Evolutionary conservation across 2,797 vertebrate species (phyloP).

Genomic region (Odontamblyopus lacepedii): DNA sequence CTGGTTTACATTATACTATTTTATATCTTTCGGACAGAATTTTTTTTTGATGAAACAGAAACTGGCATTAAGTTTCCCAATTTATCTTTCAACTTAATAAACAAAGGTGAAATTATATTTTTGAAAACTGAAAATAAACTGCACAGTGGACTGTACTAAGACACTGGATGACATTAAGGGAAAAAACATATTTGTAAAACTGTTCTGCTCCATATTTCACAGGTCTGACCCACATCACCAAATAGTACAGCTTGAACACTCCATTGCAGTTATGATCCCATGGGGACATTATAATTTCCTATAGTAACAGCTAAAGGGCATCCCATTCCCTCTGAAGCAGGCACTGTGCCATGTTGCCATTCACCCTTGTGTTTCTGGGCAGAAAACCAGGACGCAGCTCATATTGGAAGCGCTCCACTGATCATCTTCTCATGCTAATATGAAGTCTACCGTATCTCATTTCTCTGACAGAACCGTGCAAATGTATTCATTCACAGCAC

Average conservation of each 20-base stretch:
- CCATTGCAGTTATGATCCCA: constrained; percentile 4
- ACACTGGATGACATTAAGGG: not conserved
- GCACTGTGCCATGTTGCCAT: constrained; percentile 37
- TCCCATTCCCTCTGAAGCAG: constrained; percentile 18
- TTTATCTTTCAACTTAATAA: not conserved
- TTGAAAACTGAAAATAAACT: not conserved
- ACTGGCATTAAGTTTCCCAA: not conserved
- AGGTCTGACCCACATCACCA: not conserved
- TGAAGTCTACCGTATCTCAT: constrained; percentile 40
- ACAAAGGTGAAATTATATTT: not conserved
- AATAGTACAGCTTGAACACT: not conserved
- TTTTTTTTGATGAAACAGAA: not conserved
- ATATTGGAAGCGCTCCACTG: constrained; percentile 36
- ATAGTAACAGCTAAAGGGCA: constrained; percentile 30
- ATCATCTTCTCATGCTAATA: constrained; percentile 59
- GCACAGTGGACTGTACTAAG: not conserved
- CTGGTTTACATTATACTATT: not conserved
- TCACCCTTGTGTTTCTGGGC: constrained; percentile 54
- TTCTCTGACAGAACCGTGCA: constrained; percentile 32
- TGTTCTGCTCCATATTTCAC: not conserved
- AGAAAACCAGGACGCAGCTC: constrained; percentile 47
- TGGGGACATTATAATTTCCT: constrained; percentile 25
- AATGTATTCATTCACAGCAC: constrained; percentile 39
- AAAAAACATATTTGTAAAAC: not conserved
- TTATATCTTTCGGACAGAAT: not conserved